Evolutionary conservation across 2,888 invertebrate genomes (phyloP).

Genomic region (Drosophila diplacantha): DNA sequence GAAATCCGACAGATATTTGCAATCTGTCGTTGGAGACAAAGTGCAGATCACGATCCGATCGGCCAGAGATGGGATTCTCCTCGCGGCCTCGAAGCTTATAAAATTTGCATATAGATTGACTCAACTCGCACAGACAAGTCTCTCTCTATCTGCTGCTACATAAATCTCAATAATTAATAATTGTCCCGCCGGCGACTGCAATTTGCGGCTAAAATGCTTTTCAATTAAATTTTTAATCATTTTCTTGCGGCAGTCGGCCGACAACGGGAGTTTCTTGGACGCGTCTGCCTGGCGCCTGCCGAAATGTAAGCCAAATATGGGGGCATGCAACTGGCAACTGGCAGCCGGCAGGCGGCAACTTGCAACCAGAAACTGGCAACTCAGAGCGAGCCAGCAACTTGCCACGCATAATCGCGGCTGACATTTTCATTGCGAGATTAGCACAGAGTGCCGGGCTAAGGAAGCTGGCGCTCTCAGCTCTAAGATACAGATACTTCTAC

Average conservation of each 20-base stretch:
- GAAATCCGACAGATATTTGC: constrained; percentile 20
- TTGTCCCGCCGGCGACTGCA: constrained; percentile 41
- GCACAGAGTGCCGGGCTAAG: constrained; percentile 59
- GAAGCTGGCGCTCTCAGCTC: constrained; percentile 26
- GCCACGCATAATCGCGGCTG: constrained; percentile 59
- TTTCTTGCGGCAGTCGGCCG: constrained; percentile 32
- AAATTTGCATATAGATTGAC: constrained; percentile 59
- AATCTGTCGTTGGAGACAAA: constrained; percentile 24
- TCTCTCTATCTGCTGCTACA: constrained; percentile 24
- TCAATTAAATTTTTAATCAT: constrained; percentile 62
- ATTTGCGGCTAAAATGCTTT: constrained; percentile 41
- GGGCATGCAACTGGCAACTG: constrained; percentile 27
- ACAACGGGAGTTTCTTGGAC: constrained; percentile 42
- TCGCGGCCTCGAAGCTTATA: constrained; percentile 5
- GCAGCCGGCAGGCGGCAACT: constrained; percentile 1
- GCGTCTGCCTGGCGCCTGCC: constrained; percentile 64
- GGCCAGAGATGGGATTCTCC: constrained; percentile 3
- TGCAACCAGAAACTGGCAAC: constrained; percentile 9
- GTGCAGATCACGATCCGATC: constrained; percentile 19
- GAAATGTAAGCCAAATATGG: constrained; percentile 48
- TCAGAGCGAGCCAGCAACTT: constrained; percentile 6
- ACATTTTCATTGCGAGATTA: constrained; percentile 67
- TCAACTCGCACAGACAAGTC: constrained; percentile 15
- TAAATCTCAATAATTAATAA: constrained; percentile 65
- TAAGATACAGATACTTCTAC: constrained; percentile 34